phyloP scores from a whole-genome alignment of 1,140 invertebrate species.

The Ostrea edulis region DNA sequence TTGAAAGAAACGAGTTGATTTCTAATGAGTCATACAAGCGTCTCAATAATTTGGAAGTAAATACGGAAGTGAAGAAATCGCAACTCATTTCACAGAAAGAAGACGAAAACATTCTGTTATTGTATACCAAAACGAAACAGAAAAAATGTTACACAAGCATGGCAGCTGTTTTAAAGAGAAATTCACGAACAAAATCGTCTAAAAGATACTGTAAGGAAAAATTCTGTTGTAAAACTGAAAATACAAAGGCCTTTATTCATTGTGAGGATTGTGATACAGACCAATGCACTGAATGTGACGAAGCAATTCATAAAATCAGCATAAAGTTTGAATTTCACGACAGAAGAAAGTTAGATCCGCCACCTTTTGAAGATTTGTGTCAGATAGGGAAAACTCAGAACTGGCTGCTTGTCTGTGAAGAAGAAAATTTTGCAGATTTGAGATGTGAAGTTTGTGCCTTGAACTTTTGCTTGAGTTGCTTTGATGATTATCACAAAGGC shows the following conservation, averaged over 20 bases:
- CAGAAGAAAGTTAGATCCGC: conserved; percentile 65
- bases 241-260: conserved; percentile 71
- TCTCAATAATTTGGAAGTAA: conserved; percentile 28
- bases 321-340: conserved; percentile 75
- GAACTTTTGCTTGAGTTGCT: conserved; percentile 77
- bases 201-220: conserved; percentile 74
- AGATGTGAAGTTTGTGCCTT: conserved; percentile 75
- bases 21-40: background rate
- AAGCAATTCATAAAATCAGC: conserved; percentile 75
- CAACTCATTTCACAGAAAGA: background rate
- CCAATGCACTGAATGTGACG: conserved; percentile 78
- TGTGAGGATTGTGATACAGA: conserved; percentile 77
- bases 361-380: conserved; percentile 72
- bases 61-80: conserved; percentile 46
- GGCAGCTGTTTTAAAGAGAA: conserved; percentile 31
- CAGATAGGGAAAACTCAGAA: conserved; percentile 61
- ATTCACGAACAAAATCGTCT: conserved; percentile 65
- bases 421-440: conserved; percentile 78
- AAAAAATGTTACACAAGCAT: conserved; percentile 42
- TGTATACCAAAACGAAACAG: background rate
- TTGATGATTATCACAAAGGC: conserved; percentile 71
- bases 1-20: background rate
- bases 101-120: conserved; percentile 27
- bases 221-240: conserved; percentile 70
- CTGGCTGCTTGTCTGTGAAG: conserved; percentile 68